Evolutionary conservation across 2,797 vertebrate species (phyloP).

Genomic region (Cercopithecus neglectus): DNA sequence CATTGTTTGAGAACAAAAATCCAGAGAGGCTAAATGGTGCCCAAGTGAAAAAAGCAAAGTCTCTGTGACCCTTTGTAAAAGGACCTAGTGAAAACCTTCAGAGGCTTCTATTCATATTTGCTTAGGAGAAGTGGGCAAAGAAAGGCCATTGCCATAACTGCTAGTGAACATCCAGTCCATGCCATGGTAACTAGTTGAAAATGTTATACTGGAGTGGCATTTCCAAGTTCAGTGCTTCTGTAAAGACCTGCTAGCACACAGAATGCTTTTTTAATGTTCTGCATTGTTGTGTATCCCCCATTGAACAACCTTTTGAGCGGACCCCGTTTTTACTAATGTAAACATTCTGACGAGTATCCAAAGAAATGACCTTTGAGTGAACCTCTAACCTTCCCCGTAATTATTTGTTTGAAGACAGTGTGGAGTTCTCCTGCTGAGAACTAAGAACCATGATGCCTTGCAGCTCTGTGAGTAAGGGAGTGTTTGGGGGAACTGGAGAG

Average conservation of each 20-base stretch:
- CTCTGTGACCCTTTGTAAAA: background rate
- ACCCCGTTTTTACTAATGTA: slow-evolving; percentile 89
- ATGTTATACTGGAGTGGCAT: slow-evolving; percentile 40
- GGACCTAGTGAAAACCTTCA: slow-evolving; percentile 12
- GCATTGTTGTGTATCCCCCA: slow-evolving; percentile 83
- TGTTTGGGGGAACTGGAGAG: slow-evolving; percentile 85
- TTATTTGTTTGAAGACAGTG: slow-evolving; percentile 99
- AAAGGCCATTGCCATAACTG: slow-evolving; percentile 55
- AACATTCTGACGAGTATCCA: slow-evolving; percentile 97
- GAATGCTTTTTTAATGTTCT: slow-evolving; percentile 81
- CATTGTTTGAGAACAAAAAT: slow-evolving; percentile 65
- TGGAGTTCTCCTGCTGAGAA: slow-evolving; percentile 96
- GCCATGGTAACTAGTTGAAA: slow-evolving; percentile 57
- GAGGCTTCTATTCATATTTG: slow-evolving; percentile 24
- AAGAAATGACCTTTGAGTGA: slow-evolving; percentile 95
- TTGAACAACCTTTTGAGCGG: slow-evolving; percentile 87
- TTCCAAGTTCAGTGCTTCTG: slow-evolving; percentile 63
- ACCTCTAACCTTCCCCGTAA: slow-evolving; percentile 98
- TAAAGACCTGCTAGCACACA: slow-evolving; percentile 77
- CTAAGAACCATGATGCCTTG: slow-evolving; percentile 88
- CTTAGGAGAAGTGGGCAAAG: slow-evolving; percentile 33
- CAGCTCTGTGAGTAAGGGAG: slow-evolving; percentile 84
- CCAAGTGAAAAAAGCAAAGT: slow-evolving; percentile 27
- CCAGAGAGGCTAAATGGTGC: background rate
- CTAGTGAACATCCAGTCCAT: slow-evolving; percentile 53